Percentiles rank a stretch among this genome's conserved stretches.
These are phyloP conservation scores for Engraulis encrasicolus DNA, from an alignment of 2,113 vertebrate species.

Conservation along the genomic window DNA sequence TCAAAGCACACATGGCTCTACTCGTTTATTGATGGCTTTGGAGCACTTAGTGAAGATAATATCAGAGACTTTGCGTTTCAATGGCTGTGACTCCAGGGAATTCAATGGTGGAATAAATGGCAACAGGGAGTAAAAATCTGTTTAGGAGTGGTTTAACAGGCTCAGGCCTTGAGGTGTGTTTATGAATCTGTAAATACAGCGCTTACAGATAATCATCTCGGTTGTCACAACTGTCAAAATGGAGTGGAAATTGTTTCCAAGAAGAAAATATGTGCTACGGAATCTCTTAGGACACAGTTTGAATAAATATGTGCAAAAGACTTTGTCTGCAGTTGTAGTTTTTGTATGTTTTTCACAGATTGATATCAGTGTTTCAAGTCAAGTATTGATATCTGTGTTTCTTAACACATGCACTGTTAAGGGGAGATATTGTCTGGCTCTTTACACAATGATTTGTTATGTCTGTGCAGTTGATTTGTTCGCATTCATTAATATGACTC, in stretches of 20 bases:
- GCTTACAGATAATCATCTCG: not conserved
- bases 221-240: too few relatives aligned
- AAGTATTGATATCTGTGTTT: too few relatives aligned
- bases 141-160: not conserved
- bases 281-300: too few relatives aligned
- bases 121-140: not conserved
- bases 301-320: too few relatives aligned
- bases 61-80: not conserved
- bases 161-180: not conserved
- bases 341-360: too few relatives aligned
- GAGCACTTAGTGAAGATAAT: slow-evolving; percentile 4
- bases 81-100: not conserved
- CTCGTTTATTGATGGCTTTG: slow-evolving; percentile 4
- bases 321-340: too few relatives aligned
- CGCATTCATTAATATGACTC: not conserved
- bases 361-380: too few relatives aligned
- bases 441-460: not conserved
- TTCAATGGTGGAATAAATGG: not conserved
- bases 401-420: not conserved
- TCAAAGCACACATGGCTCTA: not conserved
- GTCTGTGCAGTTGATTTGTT: not conserved
- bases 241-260: too few relatives aligned
- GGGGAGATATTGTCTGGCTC: not conserved
- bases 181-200: not conserved
- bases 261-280: too few relatives aligned